Base-by-base conservation (phyloP, 2,888 invertebrate genomes). In the Macaria liturata region DNA sequence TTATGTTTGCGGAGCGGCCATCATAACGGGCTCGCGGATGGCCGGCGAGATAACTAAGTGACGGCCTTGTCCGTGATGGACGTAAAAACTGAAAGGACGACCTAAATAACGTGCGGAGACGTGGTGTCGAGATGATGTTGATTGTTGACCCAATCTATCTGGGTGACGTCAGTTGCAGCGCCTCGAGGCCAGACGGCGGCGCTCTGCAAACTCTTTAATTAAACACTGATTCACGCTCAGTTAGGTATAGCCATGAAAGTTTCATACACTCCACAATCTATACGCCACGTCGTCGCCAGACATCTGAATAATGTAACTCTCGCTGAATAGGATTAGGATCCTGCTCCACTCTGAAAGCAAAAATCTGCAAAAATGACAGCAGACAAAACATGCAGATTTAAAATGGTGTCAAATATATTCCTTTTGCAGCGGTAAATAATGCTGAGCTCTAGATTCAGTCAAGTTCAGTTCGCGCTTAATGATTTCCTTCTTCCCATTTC, bases 71-170 rank as follows among this genome's bases (percentile, higher is more conserved):
- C 69, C 72, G 73, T 72, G 72, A 74, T 73, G 71, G 68, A 76
- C 74, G 70, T 72, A 74, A 77, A 76, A 72, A 69, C 66, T 66
- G 71, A 74, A 75, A 78, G 69, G 72, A 69, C 68, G 74, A 70
- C 72, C 75, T 76, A 72, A 75, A 80, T 75, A 71, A 67, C 65
- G 66, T 61, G 52, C 62, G 61, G 67, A 58, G 62, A 74, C 68
- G 71, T 68, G 70, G 61, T 66, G 59, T 62, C 59, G 50, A 61
- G 61, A 64, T 59, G 66, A 68, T 70, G 68, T 70, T 74, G 69
- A 70, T 74, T 76, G 75, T 82, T 79, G 76, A 78, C 75, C 73
- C 73, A 80, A 80, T 81, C 74, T 76, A 78, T 80, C 75, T 62
- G 65, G 57, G 70, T 80, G 81, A 81, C 78, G 80, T 78, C 79